These are phyloP conservation scores for Hypomesus transpacificus DNA, from an alignment of 2,113 vertebrate species.

Conservation along the genomic window DNA sequence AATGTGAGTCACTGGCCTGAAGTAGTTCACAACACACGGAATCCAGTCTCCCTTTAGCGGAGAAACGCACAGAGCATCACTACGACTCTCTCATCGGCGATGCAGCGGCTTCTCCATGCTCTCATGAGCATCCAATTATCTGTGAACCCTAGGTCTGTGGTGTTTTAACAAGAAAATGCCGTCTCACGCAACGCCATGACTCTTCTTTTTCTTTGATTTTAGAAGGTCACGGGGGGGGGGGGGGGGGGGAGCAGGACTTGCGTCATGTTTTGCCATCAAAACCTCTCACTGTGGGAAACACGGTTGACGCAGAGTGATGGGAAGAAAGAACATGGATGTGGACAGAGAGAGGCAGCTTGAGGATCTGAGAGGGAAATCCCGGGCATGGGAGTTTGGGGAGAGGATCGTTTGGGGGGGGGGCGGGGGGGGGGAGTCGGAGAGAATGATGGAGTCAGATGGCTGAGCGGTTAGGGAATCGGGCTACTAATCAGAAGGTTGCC, in stretches of 20 bases:
- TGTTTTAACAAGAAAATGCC: neutral
- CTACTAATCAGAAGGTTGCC: too few species aligned
- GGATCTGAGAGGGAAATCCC: neutral
- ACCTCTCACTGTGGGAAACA: too few species aligned
- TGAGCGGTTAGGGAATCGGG: too few species aligned
- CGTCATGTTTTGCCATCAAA: too few species aligned
- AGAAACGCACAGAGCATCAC: conserved; percentile 58
- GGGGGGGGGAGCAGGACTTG: too few species aligned
- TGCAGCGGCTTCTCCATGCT: conserved; percentile 25
- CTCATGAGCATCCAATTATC: neutral
- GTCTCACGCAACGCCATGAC: neutral
- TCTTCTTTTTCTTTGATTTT: too few species aligned
- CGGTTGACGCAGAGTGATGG: neutral
- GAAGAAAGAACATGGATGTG: neutral
- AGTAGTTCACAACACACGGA: conserved; percentile 54
- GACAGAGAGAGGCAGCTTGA: neutral
- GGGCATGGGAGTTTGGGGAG: neutral
- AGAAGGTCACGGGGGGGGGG: too few species aligned
- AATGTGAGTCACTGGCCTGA: conserved; percentile 63
- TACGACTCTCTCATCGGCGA: conserved; percentile 24
- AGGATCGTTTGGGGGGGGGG: neutral
- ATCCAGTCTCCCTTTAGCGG: conserved; percentile 41
- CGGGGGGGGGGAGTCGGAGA: too few species aligned
- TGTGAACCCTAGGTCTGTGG: conserved; percentile 23
- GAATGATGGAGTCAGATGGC: neutral